Percentiles rank a stretch among this genome's conserved stretches.
These are phyloP conservation scores for Mus spretus DNA, from an alignment of 2,797 vertebrate species.

Conservation along the genomic window DNA sequence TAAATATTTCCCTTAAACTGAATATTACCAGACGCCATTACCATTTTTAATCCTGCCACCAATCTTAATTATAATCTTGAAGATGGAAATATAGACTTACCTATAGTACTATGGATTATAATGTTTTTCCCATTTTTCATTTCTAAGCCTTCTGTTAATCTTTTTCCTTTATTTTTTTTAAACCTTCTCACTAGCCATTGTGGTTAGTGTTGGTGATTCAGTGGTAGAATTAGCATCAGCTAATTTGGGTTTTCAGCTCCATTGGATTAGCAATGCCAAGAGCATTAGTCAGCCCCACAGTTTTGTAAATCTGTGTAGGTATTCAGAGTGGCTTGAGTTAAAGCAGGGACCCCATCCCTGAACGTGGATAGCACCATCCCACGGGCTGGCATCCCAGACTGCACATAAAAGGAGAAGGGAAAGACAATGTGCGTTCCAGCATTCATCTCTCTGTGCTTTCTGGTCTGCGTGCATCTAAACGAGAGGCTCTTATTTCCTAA, in stretches of 20 bases:
- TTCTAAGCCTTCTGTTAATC: not conserved
- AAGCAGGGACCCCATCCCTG: not conserved
- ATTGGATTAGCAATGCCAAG: not conserved
- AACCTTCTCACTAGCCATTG: not conserved
- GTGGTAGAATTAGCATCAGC: not conserved
- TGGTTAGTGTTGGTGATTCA: not conserved
- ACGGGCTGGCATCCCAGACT: not conserved
- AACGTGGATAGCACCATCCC: not conserved
- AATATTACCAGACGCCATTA: not conserved
- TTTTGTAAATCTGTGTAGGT: too few relatives aligned
- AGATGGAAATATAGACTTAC: not conserved
- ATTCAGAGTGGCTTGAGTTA: not conserved
- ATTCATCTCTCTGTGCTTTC: not conserved
- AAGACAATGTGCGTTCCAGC: rapidly evolving
- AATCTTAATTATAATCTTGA: not conserved
- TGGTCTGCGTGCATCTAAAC: not conserved
- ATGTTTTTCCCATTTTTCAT: not conserved
- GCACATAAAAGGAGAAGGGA: not conserved
- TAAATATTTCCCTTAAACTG: not conserved
- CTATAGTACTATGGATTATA: not conserved
- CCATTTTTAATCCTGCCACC: not conserved
- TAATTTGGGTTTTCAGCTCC: not conserved
- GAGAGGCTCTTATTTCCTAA: not conserved
- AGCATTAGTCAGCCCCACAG: not conserved
- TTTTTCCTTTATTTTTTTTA: not conserved